Percentiles rank a stretch among this genome's conserved stretches.
Conservation (phyloP, 2,797 vertebrate species). For the Anguilla obscura region DNA sequence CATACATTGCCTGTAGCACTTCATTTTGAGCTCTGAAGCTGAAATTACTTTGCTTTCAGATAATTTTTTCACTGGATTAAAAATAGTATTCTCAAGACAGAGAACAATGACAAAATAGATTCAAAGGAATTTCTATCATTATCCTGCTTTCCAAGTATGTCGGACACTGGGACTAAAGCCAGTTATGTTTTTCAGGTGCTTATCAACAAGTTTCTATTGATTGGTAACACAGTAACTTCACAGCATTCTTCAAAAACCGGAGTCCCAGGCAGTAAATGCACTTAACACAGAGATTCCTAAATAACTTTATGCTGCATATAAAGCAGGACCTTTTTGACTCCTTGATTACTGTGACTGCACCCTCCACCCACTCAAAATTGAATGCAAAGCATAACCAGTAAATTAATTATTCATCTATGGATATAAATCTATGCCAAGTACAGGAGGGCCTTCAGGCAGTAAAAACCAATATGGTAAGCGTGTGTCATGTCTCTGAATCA, state of each 20-base stretch:
- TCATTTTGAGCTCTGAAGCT: too few relatives aligned
- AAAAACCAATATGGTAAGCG: background rate
- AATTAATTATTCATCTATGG: background rate
- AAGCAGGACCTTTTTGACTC: background rate
- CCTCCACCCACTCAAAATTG: background rate
- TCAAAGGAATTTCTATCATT: background rate
- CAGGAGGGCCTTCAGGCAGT: background rate
- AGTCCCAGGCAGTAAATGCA: background rate
- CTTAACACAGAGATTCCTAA: background rate
- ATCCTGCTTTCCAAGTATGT: background rate
- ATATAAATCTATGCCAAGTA: background rate
- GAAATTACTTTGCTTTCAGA: too few relatives aligned
- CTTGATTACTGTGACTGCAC: background rate
- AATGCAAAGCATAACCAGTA: background rate
- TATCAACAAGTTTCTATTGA: background rate
- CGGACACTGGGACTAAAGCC: conserved; percentile 9
- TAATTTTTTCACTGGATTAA: background rate
- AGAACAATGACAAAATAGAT: background rate
- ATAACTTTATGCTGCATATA: background rate
- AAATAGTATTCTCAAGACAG: background rate
- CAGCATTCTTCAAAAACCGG: background rate
- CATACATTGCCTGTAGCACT: too few relatives aligned
- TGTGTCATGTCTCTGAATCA: background rate
- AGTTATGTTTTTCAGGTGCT: conserved; percentile 25
- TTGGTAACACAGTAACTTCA: conserved; percentile 13